Base-by-base conservation (phyloP, 1,140 invertebrate genomes). In the Campoletis sonorensis region DNA sequence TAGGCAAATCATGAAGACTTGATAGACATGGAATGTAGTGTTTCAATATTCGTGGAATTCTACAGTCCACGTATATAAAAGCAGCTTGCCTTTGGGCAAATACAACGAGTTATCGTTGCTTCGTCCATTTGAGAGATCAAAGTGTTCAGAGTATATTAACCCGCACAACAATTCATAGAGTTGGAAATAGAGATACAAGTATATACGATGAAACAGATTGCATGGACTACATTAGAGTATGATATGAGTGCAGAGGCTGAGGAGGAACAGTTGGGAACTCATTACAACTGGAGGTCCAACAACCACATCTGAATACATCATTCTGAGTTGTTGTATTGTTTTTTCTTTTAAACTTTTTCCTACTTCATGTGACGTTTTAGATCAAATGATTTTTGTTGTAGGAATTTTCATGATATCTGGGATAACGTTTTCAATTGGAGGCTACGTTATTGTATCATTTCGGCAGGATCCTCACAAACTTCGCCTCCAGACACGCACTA, bases 351-450 rank as follows among this genome's bases (percentile, higher is more conserved):
- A 45, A 45, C 40, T 45, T 45, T 1, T 45, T 45, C 13, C 11
- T 13, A 45, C 11, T 45, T 45, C 11, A 11, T 58, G 21, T 58
- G 1, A 58, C 11, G 15, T 21, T 58, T 1, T 8, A 58, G 21
- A n/a, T n/a, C 1, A 58, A n/a, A 21, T n/a, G 1, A 1, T 13
- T 58, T 4, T 58, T 2, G 16, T 58, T 23, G 16, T 2, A 4
- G 5, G 18, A 58, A 23, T 58, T 4, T n/a, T 21, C 4, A 58
- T 21, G 11, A 58, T 1, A n/a, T 58, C 18, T 1, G 21, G 78
- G 85, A 83, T 67, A 83, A 86, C 84, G 80, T 79, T 79, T 87
- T 87, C 84, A 85, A 84, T 86, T 84, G 84, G 75, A 85, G 76
- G 83, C 26, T 83, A 18, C 82, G 70, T 79, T 61, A 27, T 16